Conservation (phyloP, 2,113 vertebrate species). For the human (Homo sapiens) region GRCh38 chr19:7710501-7711000, state of each 20-base stretch:
- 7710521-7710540: not conserved
- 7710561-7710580: not conserved
- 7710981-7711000: too few relatives aligned
- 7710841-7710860: rapidly evolving
- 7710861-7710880: too few relatives aligned
- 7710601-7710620: not conserved
- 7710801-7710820: rapidly evolving
- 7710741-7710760: not conserved
- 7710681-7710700: not conserved
- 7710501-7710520: not conserved
- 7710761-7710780: rapidly evolving
- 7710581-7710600: not conserved
- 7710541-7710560: not conserved
- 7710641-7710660: not conserved
- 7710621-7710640: not conserved
- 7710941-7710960: too few relatives aligned
- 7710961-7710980: too few relatives aligned
- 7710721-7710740: not conserved
- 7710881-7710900: too few relatives aligned
- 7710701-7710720: not conserved
- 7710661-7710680: not conserved
- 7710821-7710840: too few relatives aligned
- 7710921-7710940: too few relatives aligned
- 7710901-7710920: too few relatives aligned
- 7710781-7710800: rapidly evolving